Base-by-base conservation (phyloP, 2,113 vertebrate species). In the Eudyptes chrysolophus region DNA sequence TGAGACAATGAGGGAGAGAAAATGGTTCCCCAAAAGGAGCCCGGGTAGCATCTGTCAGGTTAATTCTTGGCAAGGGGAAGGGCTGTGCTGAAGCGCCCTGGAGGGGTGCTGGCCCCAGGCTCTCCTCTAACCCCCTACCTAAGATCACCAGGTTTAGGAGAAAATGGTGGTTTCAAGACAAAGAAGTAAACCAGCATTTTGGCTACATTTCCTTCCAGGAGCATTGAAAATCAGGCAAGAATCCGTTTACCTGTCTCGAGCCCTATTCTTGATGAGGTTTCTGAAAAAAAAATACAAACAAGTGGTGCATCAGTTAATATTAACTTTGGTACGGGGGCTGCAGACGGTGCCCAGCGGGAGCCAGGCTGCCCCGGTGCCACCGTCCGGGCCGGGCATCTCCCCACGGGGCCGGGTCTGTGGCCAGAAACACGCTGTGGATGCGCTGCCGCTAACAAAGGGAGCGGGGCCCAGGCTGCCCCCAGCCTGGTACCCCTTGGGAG, bases 251-350 rank as follows among this genome's bases (percentile, higher is more conserved):
- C 95, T 95, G 94, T 49, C 66, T 55, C 13, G 36, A 96, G 68
- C 95, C 97, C 97, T 95, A 90, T 89, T 44, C 97, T 69, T 40
- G 96, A 72, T 36, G 84, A 76, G 68, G 95, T 40, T 90, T 93
- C 92, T 96, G 96, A 0, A 94, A 92, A 83, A 42, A 72, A 87
- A 69, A 82, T 26, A 90, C 42, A 91, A 66, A 75, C 42, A 87
- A 89, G 84, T 1, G 22, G 84, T 20, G 69, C 87, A 66, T 92
- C 84, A 62, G 69, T 92, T 65, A 57, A 44, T 29, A 9, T 26
- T 10, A 18, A 54, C 24, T 38, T 24, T 5, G 78, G 55, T 7
- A 24, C 1, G 17, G 58, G 51, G 77, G 70, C 78, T 68, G 92
- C 74, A 22, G 36, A 9, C 1, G 3, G 46, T 17, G 60, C 42